These are phyloP conservation scores for Turritopsis dohrnii DNA, from an alignment of 30 jellyfish, hydroid and myxozoan genomes.

Conservation along the genomic window DNA sequence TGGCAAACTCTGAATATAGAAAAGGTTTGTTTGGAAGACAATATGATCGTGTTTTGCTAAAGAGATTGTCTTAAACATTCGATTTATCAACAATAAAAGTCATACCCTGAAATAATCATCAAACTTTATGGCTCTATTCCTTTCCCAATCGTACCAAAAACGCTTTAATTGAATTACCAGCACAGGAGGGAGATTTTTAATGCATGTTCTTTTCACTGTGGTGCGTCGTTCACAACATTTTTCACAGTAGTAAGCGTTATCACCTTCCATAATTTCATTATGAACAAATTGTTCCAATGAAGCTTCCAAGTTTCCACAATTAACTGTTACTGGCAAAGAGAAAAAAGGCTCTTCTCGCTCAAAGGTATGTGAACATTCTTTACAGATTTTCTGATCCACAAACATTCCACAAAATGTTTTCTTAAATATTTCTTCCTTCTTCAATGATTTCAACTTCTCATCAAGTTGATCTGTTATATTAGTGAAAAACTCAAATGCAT, in stretches of 20 bases:
- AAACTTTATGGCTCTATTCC: constrained; percentile 90
- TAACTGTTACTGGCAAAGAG: constrained; percentile 92
- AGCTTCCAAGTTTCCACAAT: constrained; percentile 75
- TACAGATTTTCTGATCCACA: constrained; percentile 94
- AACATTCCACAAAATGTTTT: constrained; percentile 77
- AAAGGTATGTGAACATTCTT: constrained; percentile 88
- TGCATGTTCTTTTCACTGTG: constrained; percentile 80
- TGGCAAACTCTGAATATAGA: too few species aligned
- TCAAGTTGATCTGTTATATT: constrained; percentile 89
- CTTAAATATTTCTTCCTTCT: constrained; percentile 72
- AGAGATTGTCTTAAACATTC: too few species aligned
- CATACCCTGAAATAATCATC: constrained; percentile 92
- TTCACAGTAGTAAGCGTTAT: constrained; percentile 94
- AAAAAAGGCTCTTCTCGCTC: constrained; percentile 92
- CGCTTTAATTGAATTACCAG: constrained; percentile 74
- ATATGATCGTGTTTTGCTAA: too few species aligned
- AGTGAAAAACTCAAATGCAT: constrained; percentile 94
- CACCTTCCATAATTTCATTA: constrained; percentile 98
- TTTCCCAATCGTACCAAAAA: constrained; percentile 99
- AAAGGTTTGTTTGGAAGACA: too few species aligned
- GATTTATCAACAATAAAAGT: too few species aligned
- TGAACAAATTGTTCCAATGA: constrained; percentile 89
- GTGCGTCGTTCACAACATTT: constrained; percentile 96
- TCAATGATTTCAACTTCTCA: constrained; percentile 21
- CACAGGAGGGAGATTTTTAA: constrained; percentile 85